A percentile compares a stretch with the other conserved stretches of the same genome.
Evolutionary conservation across 2,113 vertebrate genomes (phyloP).

Genomic region (Haemorhous mexicanus): DNA sequence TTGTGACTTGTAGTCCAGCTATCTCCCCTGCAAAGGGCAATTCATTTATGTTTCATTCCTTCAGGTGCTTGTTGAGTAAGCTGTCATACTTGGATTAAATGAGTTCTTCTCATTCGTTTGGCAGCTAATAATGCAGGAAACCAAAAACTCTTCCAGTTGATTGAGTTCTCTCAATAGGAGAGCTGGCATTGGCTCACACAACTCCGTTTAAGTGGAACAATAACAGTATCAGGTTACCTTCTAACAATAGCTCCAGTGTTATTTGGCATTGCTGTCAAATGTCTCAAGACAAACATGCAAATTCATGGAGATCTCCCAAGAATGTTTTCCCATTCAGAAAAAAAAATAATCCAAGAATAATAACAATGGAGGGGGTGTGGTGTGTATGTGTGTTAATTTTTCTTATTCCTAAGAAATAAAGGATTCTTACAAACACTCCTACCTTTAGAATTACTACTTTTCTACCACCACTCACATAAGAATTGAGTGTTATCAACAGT

Average conservation of each 20-base stretch:
- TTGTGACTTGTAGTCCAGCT: not conserved
- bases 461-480: not conserved
- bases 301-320: constrained; percentile 40
- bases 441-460: not conserved
- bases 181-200: constrained; percentile 14
- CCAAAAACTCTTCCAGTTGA: constrained; percentile 55
- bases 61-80: constrained; percentile 28
- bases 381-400: not conserved
- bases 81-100: constrained; percentile 58
- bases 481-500: not conserved
- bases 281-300: constrained; percentile 31
- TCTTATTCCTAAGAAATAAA: not conserved
- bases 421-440: not conserved
- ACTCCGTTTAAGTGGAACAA: constrained; percentile 60
- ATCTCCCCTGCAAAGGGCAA: constrained; percentile 27
- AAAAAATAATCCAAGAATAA: not conserved
- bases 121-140: constrained; percentile 54
- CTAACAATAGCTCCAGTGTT: constrained; percentile 64
- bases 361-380: fast-evolving
- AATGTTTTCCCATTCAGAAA: constrained; percentile 29
- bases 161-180: constrained; percentile 48
- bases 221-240: constrained; percentile 59
- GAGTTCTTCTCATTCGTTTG: constrained; percentile 27
- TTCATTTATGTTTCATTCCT: constrained; percentile 50
- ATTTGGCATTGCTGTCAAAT: constrained; percentile 24